Evolutionary conservation across 2,113 vertebrate genomes (phyloP).

Genomic region (Vimba vimba): DNA sequence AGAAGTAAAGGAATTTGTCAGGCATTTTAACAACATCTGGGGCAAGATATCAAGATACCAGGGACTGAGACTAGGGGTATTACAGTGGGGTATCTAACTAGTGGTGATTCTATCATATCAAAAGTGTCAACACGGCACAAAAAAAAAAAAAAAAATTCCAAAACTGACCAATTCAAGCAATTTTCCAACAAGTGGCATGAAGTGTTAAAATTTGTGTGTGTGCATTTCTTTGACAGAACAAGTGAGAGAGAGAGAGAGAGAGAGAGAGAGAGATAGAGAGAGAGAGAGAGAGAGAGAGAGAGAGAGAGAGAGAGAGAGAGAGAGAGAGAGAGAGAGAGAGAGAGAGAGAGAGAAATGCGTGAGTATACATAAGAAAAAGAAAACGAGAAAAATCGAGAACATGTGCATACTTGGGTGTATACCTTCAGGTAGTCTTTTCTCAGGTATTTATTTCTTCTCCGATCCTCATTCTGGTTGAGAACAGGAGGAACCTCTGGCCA

Average conservation of each 20-base stretch:
- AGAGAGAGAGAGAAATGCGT: background rate
- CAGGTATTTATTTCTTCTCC: conserved; percentile 91
- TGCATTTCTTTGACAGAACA: background rate
- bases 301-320: background rate
- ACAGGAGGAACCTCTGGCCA: conserved; percentile 90
- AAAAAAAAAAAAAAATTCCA: too few relatives aligned
- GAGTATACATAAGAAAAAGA: background rate
- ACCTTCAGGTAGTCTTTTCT: conserved; percentile 98
- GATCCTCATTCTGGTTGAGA: conserved; percentile 92
- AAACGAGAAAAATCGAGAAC: background rate
- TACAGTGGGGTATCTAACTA: too few relatives aligned
- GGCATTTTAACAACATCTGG: background rate
- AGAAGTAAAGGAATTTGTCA: background rate
- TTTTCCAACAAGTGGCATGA: background rate
- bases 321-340: background rate
- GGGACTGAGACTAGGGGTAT: background rate
- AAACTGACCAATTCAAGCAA: background rate
- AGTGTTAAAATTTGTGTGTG: background rate
- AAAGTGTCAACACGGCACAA: too few relatives aligned
- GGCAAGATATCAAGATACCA: background rate
- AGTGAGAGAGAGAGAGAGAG: background rate
- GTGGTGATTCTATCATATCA: too few relatives aligned
- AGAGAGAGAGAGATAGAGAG: background rate
- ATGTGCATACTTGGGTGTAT: conserved; percentile 25
- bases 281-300: too few relatives aligned